Percentiles rank a stretch among this genome's conserved stretches.
Conservation (phyloP, 2,888 invertebrate species). For the Anaspis maculata region DNA sequence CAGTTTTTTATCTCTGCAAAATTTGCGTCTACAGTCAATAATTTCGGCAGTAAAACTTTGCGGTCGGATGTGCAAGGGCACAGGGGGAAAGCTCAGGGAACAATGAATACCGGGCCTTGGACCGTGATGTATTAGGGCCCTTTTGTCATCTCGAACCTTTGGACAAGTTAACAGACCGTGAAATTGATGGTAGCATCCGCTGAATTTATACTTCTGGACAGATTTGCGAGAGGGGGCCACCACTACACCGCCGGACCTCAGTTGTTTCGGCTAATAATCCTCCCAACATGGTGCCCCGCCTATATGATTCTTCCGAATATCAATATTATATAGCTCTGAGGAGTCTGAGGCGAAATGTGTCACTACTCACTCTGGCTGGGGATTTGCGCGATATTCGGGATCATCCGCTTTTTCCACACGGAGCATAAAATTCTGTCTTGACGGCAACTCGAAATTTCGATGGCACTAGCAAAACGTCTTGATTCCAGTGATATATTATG, state of each 20-base stretch:
- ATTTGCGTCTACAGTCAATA: slow-evolving; percentile 8
- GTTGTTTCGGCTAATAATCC: too few relatives aligned
- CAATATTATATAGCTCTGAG: too few relatives aligned
- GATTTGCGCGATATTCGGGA: too few relatives aligned
- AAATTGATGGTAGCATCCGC: slow-evolving; percentile 25
- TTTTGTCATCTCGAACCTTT: slow-evolving; percentile 20
- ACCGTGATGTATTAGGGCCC: slow-evolving; percentile 18
- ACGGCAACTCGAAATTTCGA: slow-evolving; percentile 18
- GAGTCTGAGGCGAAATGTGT: too few relatives aligned
- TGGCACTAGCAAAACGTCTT: slow-evolving; percentile 19
- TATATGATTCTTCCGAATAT: too few relatives aligned
- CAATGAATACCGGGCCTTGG: slow-evolving; percentile 9
- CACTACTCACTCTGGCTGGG: too few relatives aligned
- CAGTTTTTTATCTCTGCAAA: slow-evolving; percentile 8
- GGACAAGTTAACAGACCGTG: slow-evolving; percentile 27
- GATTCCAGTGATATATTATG: slow-evolving; percentile 21
- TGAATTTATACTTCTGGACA: slow-evolving; percentile 20
- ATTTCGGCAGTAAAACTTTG: slow-evolving; percentile 8
- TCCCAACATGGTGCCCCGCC: too few relatives aligned
- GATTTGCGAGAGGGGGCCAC: slow-evolving; percentile 14
- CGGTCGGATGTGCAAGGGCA: slow-evolving; percentile 5
- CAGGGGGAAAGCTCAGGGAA: neutral
- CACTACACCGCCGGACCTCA: too few relatives aligned
- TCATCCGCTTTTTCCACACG: too few relatives aligned
- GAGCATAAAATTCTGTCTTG: too few relatives aligned